Conservation (phyloP, 2,888 invertebrate genomes). For the Scotopteryx bipunctaria region DNA sequence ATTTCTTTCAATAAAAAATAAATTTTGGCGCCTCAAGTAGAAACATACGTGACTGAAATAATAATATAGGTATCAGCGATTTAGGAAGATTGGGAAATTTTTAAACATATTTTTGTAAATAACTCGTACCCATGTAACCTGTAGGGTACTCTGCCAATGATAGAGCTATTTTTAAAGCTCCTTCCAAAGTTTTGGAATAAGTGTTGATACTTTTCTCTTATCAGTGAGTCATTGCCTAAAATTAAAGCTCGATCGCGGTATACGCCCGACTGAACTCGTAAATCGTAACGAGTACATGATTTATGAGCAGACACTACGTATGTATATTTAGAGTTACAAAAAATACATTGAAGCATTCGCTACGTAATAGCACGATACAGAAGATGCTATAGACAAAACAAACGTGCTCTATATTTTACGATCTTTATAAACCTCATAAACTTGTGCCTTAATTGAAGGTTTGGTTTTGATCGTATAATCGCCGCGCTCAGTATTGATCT, state of each 20-base stretch:
- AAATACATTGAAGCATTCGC: conserved; percentile 47
- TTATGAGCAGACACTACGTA: conserved; percentile 64
- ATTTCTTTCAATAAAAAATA: conserved; percentile 42
- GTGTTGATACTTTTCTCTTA: conserved; percentile 39
- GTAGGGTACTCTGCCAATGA: too few relatives aligned
- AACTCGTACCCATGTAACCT: background rate
- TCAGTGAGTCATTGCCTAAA: conserved; percentile 57
- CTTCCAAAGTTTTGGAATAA: conserved; percentile 10
- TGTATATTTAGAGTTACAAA: conserved; percentile 63
- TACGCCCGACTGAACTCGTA: conserved; percentile 68
- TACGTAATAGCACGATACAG: conserved; percentile 17
- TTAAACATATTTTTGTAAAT: background rate
- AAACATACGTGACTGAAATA: conserved; percentile 21
- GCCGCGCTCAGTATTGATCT: background rate
- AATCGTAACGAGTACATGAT: conserved; percentile 82
- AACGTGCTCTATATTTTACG: conserved; percentile 18
- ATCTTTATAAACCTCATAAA: conserved; percentile 18
- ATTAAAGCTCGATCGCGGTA: conserved; percentile 71
- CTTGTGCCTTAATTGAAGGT: conserved; percentile 10
- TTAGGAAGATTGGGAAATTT: background rate
- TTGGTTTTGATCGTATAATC: conserved; percentile 4
- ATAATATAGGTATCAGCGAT: conserved; percentile 17
- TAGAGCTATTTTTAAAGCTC: background rate
- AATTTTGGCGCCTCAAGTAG: conserved; percentile 31
- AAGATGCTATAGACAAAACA: conserved; percentile 19